Base-by-base conservation (phyloP, 2,888 invertebrate species). In the Lithophane leautieri region DNA sequence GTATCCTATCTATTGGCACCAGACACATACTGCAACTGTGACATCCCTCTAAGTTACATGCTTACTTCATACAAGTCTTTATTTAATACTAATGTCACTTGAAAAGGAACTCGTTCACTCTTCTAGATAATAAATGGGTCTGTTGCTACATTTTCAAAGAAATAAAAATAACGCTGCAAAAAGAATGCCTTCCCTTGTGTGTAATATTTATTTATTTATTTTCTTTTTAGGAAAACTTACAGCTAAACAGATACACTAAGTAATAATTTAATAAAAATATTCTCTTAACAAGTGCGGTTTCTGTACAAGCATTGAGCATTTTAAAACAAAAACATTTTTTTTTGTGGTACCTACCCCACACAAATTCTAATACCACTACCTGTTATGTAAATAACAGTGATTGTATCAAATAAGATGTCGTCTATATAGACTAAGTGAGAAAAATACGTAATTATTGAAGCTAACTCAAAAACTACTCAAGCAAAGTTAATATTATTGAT, bases 91-190 rank as follows among this genome's bases (percentile, higher is more conserved):
- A 50, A 50, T 34, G 11, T n/a, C 25, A 25, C 52, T 79, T 60
- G 14, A 19, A 76, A 61, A 61, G 34, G 1, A 70, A 52, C 52
- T 61, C 3, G 16, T 47, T 60, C 22, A 78, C 14, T 34, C 9
- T 44, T 22, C 12, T 78, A 52, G 44, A 61, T 54, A 71, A 44
- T 54, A 40, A 76, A 47, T 54, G 40, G 52, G 19, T 44, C 0
- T 28, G 40, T 28, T 40, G 40, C 22, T 28, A 47, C n/a, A 42
- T 47, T 47, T 19, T 42, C 61, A 62, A 73, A 73, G n/a, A 47
- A 47, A 72, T 61, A 12, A 61, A 74, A 79, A 42, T 25, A 62
- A 44, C 14, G 1, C 7, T 42, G 40, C 40, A 28, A 79, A 72
- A 61, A 3, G 28, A 54, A 56, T 62, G 2, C n/a, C 42, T 62